phyloP scores from a whole-genome alignment of 2,888 invertebrate species.

The Eugnorisma glareosa region DNA sequence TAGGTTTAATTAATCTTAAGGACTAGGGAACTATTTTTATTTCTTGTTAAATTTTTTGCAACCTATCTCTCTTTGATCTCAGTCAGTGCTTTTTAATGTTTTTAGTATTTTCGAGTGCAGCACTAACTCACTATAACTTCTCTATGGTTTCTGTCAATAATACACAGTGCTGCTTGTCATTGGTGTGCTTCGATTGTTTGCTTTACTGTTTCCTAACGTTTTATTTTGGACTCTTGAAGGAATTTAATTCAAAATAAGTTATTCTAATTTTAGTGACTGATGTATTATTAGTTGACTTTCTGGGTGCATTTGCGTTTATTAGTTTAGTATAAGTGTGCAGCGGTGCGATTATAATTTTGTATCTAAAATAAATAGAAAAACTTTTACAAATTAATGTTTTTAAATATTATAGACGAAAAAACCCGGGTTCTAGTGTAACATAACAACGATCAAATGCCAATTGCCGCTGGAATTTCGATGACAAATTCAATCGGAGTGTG shows the following conservation, averaged over 20 bases:
- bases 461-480: slow-evolving; percentile 80
- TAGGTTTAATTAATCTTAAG: background rate
- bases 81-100: background rate
- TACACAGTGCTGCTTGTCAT: slow-evolving; percentile 76
- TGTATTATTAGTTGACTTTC: slow-evolving; percentile 58
- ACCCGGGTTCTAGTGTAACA: slow-evolving; percentile 70
- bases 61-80: no score
- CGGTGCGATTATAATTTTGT: slow-evolving; percentile 64
- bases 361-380: slow-evolving; percentile 60
- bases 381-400: slow-evolving; percentile 54
- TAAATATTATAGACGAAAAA: slow-evolving; percentile 34
- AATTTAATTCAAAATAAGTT: slow-evolving; percentile 72
- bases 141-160: slow-evolving; percentile 74
- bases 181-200: slow-evolving; percentile 88
- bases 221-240: slow-evolving; percentile 77
- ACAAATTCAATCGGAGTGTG: slow-evolving; percentile 74
- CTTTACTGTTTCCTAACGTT: slow-evolving; percentile 82
- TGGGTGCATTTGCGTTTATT: slow-evolving; percentile 67
- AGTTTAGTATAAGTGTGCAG: slow-evolving; percentile 64
- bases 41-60: no score
- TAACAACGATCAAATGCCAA: slow-evolving; percentile 83
- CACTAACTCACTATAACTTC: slow-evolving; percentile 50
- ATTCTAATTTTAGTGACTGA: slow-evolving; percentile 59
- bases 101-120: slow-evolving; percentile 1
- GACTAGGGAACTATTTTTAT: no score